A percentile compares a stretch with the other conserved stretches of the same genome.
Conservation (phyloP, 1,140 invertebrate species). For the Drosophila azteca region DNA sequence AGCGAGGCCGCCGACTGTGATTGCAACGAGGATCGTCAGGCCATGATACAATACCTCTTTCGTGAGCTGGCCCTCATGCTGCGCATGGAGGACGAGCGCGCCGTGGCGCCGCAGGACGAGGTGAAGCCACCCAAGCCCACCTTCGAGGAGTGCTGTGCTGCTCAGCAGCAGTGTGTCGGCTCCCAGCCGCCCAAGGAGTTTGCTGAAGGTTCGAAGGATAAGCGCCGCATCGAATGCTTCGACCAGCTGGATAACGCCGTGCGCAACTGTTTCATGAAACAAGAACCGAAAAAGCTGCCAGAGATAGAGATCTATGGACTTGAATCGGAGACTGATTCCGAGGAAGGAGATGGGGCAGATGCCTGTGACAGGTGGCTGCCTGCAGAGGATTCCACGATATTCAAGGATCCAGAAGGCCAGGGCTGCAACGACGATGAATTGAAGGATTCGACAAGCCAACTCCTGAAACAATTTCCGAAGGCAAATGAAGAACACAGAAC, state of each 20-base stretch:
- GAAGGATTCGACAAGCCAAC: not conserved
- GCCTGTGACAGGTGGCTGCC: no score
- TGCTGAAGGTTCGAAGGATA: not conserved
- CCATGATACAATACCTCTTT: slow-evolving; percentile 31
- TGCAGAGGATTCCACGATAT: no score
- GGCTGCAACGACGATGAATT: not conserved
- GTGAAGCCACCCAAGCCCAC: not conserved
- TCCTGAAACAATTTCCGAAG: not conserved
- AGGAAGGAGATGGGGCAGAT: no score
- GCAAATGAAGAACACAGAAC: not conserved
- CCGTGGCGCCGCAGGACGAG: slow-evolving; percentile 6
- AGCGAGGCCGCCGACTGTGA: slow-evolving; percentile 13
- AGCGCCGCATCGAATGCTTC: slow-evolving; percentile 34
- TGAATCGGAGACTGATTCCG: slow-evolving; percentile 42
- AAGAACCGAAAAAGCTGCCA: not conserved
- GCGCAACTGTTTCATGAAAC: slow-evolving; percentile 38
- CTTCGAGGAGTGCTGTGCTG: slow-evolving; percentile 38
- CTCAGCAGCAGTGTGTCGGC: not conserved
- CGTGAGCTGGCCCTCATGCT: slow-evolving; percentile 40
- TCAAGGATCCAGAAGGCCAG: no score
- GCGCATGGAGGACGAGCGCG: slow-evolving; percentile 20
- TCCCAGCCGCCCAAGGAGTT: not conserved
- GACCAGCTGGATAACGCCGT: slow-evolving; percentile 49
- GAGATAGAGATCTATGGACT: slow-evolving; percentile 46
- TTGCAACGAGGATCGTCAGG: slow-evolving; percentile 13